Evolutionary conservation across 1,140 invertebrate species (phyloP), one percentile per base, ranked within the genome.

Genomic region (Reticulitermes speratus): DNA sequence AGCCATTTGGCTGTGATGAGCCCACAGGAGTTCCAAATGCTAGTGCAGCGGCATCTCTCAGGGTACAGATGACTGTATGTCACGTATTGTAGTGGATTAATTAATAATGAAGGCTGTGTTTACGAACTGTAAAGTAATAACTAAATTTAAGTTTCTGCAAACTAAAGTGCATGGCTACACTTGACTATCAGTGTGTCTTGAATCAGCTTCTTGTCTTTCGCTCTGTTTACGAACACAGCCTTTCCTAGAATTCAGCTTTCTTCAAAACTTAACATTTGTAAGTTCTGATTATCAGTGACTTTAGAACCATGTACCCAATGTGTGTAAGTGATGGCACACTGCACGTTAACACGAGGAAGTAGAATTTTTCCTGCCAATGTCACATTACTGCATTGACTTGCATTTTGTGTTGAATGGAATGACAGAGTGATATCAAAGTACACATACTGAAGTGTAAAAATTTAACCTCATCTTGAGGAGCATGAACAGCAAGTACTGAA

Each of bases 71-170:
- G 25, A 30, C n/a, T 75, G 25, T 75, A 16, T 65, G 59, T 25
- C n/a, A 14, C n/a, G 65, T 75, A 30, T 30, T 30, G 65, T 75
- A 75, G n/a, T 30, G 30, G n/a, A 14, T 75, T 6, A 8, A 75
- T 75, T 75, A 75, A 75, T 75, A n/a, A 3, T 75, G 65, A 75
- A 75, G 65, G n/a, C 65, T 75, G 65, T 75, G 65, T 75, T 75
- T 16, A 65, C 21, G 12, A 65, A 65, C 59, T 65, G 45, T 48
- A 12, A 48, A 2, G 5, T 45, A 52, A n/a, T 9, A 75, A 75
- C 19, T 55, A 75, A 75, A 75, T 75, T 25, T 75, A 30, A 30
- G 25, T 30, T n/a, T 75, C 2, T 75, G 65, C 25, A 75, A 75
- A 30, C n/a, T 75, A 9, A 75, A n/a, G n/a, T 75, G n/a, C 8